phyloP scores from a whole-genome alignment of 1,140 invertebrate species.

The Dolichoris vasculosae region DNA sequence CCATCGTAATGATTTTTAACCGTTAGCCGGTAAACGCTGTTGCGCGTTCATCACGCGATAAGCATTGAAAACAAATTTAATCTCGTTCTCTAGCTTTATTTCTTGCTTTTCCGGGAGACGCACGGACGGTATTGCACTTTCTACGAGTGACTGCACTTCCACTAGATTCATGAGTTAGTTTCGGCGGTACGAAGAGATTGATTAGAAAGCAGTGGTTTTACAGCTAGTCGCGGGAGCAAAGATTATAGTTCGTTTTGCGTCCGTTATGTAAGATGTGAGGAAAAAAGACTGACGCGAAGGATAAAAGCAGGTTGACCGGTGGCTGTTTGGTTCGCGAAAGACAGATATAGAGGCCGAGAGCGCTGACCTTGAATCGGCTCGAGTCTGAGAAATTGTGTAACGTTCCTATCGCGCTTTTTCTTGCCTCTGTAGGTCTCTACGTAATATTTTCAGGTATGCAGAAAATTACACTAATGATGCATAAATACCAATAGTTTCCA shows the following conservation, averaged over 20 bases:
- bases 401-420: neutral
- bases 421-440: neutral
- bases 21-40: too few species aligned
- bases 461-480: neutral
- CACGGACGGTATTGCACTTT: neutral
- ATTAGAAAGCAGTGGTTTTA: neutral
- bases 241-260: conserved; percentile 10
- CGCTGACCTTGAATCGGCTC: conserved; percentile 48
- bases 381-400: conserved; percentile 35
- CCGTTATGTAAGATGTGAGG: conserved; percentile 10
- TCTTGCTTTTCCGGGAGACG: neutral
- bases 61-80: neutral
- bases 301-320: neutral
- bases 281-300: neutral
- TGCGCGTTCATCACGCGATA: neutral
- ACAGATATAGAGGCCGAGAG: conserved; percentile 5
- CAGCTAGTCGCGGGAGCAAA: neutral
- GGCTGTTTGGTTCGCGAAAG: too few species aligned
- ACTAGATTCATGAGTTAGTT: neutral
- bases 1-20: neutral
- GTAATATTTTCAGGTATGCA: neutral
- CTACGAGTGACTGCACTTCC: neutral
- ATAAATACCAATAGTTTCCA: neutral
- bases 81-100: too few species aligned
- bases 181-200: neutral